Evolutionary conservation across 2,113 vertebrate species (phyloP), one percentile per base, ranked within the genome.

Genomic region (Antechinus stuartii): DNA sequence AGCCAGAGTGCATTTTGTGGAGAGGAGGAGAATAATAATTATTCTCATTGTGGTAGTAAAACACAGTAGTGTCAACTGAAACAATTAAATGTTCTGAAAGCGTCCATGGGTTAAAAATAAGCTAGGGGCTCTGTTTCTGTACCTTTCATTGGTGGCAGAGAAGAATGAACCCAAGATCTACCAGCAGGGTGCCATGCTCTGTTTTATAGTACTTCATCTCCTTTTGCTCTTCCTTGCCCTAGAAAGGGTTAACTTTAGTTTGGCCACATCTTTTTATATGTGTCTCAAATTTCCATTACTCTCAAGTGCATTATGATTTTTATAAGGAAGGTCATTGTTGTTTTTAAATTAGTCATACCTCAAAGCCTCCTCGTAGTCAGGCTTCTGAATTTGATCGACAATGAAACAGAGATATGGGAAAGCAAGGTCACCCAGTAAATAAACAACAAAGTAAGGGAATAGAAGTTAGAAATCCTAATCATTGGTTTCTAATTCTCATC

Each of bases 271-370:
- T 42, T 27, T 54, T 11, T 84, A 3, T 46, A 92, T 23, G 25
- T 54, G 0, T 54, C 25, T 76, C 91, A 52, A 42, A 84, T 14
- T 91, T 52, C 35, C 50, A 52, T 91, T 54, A 91, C 68, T 93
- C 50, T 92, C 68, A 16, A 23, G 50, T 57, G 47, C 16, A 92
- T 95, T 93, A 42, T 93, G 91, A 54, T 46, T 97, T 96, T 95
- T 95, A 47, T 54, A 95, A 94, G 46, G 68, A n/a, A 84, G n/a
- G n/a, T 84, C n/a, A 23, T 23, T 42, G 61, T 76, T 76, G 50
- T 92, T 89, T 95, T 91, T 9, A 6, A 16, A 95, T 93, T 89
- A 95, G 93, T 68, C 19, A 92, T 90, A 93, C 49, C 76, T 97
- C 76, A 68, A 90, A 94, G 49, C 91, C 52, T 89, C 22, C 54